A percentile compares a stretch with the other conserved stretches of the same genome.
Evolutionary conservation across 2,888 invertebrate genomes (phyloP).

Genomic region (Tethea ocularis): DNA sequence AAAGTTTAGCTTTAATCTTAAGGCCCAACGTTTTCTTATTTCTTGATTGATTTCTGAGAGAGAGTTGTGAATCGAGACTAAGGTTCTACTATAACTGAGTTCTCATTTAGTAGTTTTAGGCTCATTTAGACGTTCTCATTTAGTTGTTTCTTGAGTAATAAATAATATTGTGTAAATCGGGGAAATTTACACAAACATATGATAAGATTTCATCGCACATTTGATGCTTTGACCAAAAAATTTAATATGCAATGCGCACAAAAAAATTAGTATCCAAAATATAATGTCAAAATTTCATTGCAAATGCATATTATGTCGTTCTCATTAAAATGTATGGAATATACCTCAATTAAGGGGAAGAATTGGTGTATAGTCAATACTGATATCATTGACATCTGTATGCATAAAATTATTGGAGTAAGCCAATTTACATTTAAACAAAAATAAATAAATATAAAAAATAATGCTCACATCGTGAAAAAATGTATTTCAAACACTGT

Average conservation of each 20-base stretch:
- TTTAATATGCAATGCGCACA: conserved; percentile 72
- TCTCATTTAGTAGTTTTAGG: conserved; percentile 49
- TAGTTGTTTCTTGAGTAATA: conserved; percentile 44
- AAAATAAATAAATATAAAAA: conserved; percentile 35
- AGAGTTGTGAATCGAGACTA: conserved; percentile 71
- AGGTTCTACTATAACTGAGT: conserved; percentile 41
- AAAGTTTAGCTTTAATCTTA: conserved; percentile 62
- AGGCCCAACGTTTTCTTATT: conserved; percentile 50
- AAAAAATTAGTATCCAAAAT: conserved; percentile 41
- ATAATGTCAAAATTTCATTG: conserved; percentile 35
- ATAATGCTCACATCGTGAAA: conserved; percentile 77
- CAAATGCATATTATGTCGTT: conserved; percentile 28
- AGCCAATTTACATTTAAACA: conserved; percentile 60
- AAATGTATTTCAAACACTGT: conserved; percentile 77
- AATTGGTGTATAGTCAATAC: conserved; percentile 70
- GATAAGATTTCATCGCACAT: conserved; percentile 65
- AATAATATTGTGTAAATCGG: conserved; percentile 71
- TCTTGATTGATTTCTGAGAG: conserved; percentile 54
- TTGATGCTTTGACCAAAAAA: conserved; percentile 68
- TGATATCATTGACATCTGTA: conserved; percentile 43
- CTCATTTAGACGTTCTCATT: conserved; percentile 47
- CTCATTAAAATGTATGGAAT: conserved; percentile 57
- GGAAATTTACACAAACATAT: conserved; percentile 78
- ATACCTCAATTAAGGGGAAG: conserved; percentile 81
- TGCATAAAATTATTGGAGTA: conserved; percentile 53